Evolutionary conservation across 2,797 vertebrate genomes (phyloP).

Genomic region (Meda fulgida): DNA sequence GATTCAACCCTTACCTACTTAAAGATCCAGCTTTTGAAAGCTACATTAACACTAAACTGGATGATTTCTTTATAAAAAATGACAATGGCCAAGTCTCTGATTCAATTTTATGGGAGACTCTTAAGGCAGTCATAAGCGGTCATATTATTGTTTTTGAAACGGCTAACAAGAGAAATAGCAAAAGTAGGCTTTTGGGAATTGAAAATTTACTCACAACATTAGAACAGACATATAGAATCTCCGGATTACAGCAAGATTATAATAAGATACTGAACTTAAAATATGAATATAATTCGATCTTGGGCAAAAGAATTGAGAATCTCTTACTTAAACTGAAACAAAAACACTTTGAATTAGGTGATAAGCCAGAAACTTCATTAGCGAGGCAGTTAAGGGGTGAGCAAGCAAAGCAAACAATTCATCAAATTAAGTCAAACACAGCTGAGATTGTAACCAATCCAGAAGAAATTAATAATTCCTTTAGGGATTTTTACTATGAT

Average conservation of each 20-base stretch:
- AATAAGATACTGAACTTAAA: neutral
- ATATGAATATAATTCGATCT: conserved; percentile 22
- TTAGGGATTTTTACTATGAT: too few species aligned
- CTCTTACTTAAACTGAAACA: too few species aligned
- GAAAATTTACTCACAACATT: neutral
- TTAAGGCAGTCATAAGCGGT: neutral
- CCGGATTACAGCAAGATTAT: neutral
- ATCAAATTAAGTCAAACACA: too few species aligned
- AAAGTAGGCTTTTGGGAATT: neutral
- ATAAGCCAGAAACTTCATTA: too few species aligned
- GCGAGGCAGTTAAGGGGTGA: too few species aligned
- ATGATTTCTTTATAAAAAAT: neutral
- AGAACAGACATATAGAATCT: neutral
- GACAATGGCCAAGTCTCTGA: neutral
- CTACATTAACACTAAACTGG: neutral
- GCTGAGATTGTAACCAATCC: too few species aligned
- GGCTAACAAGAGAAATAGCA: neutral
- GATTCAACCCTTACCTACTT: neutral
- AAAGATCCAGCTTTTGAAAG: neutral
- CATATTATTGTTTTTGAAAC: neutral
- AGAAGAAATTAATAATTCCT: too few species aligned
- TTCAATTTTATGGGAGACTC: neutral
- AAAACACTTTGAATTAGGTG: too few species aligned
- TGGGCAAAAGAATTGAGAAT: conserved; percentile 2
- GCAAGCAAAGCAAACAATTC: too few species aligned